Conservation (phyloP, 2,797 vertebrate species). For the Hydrocynus forskahlii region DNA sequence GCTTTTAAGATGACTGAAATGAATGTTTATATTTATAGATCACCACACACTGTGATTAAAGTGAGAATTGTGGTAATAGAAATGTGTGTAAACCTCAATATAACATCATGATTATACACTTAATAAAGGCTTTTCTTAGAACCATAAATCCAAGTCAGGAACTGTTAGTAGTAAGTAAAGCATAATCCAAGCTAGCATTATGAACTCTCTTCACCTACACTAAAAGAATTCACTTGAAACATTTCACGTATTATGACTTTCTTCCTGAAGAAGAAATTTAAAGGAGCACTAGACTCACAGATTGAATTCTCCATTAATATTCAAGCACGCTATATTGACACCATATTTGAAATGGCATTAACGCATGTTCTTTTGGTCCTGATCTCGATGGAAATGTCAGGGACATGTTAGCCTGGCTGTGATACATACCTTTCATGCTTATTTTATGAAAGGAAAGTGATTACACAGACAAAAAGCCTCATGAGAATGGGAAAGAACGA, state of each 20-base stretch:
- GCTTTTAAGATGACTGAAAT: too few relatives aligned
- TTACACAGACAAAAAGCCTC: neutral
- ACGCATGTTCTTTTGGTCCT: neutral
- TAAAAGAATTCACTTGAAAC: too few relatives aligned
- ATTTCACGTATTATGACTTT: neutral
- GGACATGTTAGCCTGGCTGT: neutral
- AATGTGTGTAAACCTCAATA: too few relatives aligned
- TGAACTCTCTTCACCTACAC: neutral
- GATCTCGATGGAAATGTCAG: constrained; percentile 28
- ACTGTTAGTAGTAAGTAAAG: too few relatives aligned
- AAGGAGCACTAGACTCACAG: neutral
- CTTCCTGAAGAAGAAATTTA: neutral
- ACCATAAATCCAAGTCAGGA: too few relatives aligned
- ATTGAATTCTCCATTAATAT: neutral
- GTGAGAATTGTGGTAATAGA: too few relatives aligned
- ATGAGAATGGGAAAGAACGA: constrained; percentile 15
- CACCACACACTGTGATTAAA: too few relatives aligned
- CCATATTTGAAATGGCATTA: constrained; percentile 8
- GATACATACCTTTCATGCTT: constrained; percentile 1
- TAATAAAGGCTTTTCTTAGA: too few relatives aligned
- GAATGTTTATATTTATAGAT: too few relatives aligned
- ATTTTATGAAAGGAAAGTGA: constrained; percentile 22
- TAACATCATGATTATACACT: too few relatives aligned
- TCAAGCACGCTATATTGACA: neutral
- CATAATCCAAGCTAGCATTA: too few relatives aligned